Base-by-base conservation (phyloP, 23 tunicate species). In the Trididemnum clinides region DNA sequence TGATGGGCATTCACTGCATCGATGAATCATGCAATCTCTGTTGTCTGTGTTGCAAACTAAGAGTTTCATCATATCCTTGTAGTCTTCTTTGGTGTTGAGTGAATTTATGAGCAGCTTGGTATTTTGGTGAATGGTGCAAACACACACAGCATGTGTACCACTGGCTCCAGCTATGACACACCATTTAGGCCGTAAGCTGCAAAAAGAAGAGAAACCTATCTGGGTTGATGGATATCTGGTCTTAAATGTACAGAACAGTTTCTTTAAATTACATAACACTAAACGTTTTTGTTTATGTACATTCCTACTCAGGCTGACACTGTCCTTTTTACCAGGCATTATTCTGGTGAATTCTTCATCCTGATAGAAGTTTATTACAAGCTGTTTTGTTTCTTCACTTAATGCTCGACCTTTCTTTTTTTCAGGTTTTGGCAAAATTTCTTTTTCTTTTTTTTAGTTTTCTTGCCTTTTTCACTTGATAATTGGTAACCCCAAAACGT, bases 101-200 rank as follows among this genome's bases (percentile, higher is more conserved):
- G 86, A 51, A 64, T 20, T 62, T 34, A 82, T 6, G 22, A 82
- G 21, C 7, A 82, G 75, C 22, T 51, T 82, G 74, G 66, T 50
- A 28, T 80, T 80, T 58, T 80, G 84, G 39, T 82, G 86, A 10
- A 82, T 82, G 54, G 86, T 82, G 75, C 86, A 82, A 23, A 82
- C 86, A 66, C 86, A 82, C 80, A 82, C 86, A 28, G 75, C 58
- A 64, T 82, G 51, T 64, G 75, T 82, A 82, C 78, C 86, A 63
- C 38, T 39, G 39, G 86, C 35, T 28, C 75, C 50, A 23, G 75
- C 86, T 31, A 64, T 2, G 19, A 82, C 51, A 37, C 86, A 82
- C 86, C 86, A 82, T 82, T 82, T 82, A 4, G 86, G 86, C 20
- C 86, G 5, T 25, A 82, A 64, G 74, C 75, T 82, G 39, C 75